A percentile compares a stretch with the other conserved stretches of the same genome.
Evolutionary conservation across 2,113 vertebrate species (phyloP).

Genomic region (Neolamprologus modestus): DNA sequence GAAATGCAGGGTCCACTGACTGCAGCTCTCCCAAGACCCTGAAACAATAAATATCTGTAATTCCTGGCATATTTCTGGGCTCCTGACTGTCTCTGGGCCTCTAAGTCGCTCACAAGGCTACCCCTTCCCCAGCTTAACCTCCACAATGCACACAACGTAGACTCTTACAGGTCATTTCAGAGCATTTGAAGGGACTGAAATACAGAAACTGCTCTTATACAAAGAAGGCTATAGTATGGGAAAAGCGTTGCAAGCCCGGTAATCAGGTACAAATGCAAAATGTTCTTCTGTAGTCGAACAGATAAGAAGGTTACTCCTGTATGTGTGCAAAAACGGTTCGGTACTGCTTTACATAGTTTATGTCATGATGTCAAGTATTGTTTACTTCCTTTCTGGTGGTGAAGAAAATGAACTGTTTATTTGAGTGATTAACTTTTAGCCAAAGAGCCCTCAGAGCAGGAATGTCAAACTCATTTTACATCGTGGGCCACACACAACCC

Average conservation of each 20-base stretch:
- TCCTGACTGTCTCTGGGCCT: background rate
- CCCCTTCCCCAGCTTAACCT: background rate
- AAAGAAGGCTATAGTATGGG: background rate
- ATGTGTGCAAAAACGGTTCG: background rate
- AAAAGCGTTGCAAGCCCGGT: accelerated
- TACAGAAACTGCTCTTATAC: background rate
- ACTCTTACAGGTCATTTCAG: background rate
- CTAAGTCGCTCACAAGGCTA: background rate
- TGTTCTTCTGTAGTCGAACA: background rate
- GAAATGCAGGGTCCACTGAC: background rate
- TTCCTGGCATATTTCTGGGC: slow-evolving; percentile 20
- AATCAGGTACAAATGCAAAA: background rate
- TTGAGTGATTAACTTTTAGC: background rate
- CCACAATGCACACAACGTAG: background rate
- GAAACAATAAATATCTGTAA: slow-evolving; percentile 30
- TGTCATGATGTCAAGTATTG: background rate
- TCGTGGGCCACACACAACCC: background rate
- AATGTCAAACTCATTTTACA: background rate
- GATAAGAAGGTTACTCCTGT: background rate
- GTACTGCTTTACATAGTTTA: background rate
- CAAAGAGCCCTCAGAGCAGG: background rate
- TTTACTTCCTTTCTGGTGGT: background rate
- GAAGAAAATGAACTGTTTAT: background rate
- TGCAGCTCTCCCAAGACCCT: background rate
- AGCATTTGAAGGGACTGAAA: background rate